Evolutionary conservation across 2,888 invertebrate species (phyloP).

Genomic region (Cryptocephalus moraei): DNA sequence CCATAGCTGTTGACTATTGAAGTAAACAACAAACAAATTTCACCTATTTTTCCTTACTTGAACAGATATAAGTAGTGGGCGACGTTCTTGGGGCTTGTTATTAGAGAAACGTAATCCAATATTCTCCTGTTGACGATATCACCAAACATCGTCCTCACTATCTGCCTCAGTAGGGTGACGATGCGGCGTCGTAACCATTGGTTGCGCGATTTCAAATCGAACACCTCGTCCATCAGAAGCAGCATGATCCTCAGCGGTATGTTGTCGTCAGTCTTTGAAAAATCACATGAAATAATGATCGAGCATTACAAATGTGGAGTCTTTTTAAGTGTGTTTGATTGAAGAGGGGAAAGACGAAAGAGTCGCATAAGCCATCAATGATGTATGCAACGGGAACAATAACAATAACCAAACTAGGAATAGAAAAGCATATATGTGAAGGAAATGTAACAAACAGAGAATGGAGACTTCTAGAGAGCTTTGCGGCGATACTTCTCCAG

Average conservation of each 20-base stretch:
- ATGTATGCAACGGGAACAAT: too few species aligned
- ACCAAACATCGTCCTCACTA: constrained; percentile 71
- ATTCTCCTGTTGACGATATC: constrained; percentile 80
- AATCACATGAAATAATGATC: not conserved
- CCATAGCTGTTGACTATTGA: too few species aligned
- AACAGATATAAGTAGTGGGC: constrained; percentile 77
- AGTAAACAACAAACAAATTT: too few species aligned
- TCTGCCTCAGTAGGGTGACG: constrained; percentile 63
- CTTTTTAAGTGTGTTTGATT: too few species aligned
- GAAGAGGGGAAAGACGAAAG: too few species aligned
- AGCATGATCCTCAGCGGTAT: constrained; percentile 73
- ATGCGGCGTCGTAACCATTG: constrained; percentile 73
- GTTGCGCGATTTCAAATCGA: constrained; percentile 69
- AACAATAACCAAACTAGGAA: too few species aligned
- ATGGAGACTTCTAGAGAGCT: too few species aligned
- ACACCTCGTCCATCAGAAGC: constrained; percentile 74
- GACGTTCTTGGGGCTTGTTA: constrained; percentile 82
- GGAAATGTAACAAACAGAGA: too few species aligned
- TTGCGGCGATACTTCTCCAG: too few species aligned
- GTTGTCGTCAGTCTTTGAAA: constrained; percentile 51
- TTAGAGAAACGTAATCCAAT: constrained; percentile 73
- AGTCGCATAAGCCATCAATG: too few species aligned
- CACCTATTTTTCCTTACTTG: constrained; percentile 48
- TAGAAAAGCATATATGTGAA: too few species aligned
- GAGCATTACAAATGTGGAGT: not conserved